A percentile compares a stretch with the other conserved stretches of the same genome.
Evolutionary conservation across 2,113 vertebrate species (phyloP).

Genomic region (Pelecanus crispus): DNA sequence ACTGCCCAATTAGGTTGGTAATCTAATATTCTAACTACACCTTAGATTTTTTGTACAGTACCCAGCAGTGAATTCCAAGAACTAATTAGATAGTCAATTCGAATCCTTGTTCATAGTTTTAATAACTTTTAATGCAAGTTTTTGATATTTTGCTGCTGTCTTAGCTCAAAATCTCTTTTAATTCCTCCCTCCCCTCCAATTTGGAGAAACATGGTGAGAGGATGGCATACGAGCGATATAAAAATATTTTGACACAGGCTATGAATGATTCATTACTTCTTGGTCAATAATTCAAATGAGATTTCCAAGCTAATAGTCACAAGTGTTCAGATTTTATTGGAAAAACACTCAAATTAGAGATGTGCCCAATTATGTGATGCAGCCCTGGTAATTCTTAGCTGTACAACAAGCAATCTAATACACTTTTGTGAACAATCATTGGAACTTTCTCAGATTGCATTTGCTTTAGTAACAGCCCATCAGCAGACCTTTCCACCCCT

Average conservation of each 20-base stretch:
- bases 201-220: neutral
- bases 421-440: neutral
- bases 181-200: neutral
- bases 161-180: neutral
- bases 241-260: neutral
- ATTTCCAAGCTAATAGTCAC: neutral
- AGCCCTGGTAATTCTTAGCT: neutral
- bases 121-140: neutral
- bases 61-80: conserved; percentile 7
- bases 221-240: neutral
- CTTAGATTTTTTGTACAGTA: neutral
- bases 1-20: conserved; percentile 24
- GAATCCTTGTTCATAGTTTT: neutral
- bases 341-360: neutral
- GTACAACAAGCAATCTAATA: neutral
- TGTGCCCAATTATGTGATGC: neutral
- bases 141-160: neutral
- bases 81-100: neutral
- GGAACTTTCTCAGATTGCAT: neutral
- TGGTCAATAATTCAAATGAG: neutral
- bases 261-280: neutral
- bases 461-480: neutral
- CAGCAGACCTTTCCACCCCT: neutral
- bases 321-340: neutral
- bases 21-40: conserved; percentile 49